Evolutionary conservation across 2,888 invertebrate genomes (phyloP).

Genomic region (Mylabris sibirica): DNA sequence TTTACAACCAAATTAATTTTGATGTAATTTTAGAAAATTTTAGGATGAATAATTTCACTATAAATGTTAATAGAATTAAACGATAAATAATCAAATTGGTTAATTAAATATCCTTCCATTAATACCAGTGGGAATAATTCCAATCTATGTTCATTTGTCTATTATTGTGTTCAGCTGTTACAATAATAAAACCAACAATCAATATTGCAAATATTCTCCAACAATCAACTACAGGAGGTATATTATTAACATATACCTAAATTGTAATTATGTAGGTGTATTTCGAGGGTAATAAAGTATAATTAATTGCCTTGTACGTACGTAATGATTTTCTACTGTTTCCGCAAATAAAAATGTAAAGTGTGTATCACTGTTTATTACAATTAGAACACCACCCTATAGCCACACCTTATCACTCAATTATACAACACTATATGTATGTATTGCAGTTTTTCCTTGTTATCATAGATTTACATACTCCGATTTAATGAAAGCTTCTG

Average conservation of each 20-base stretch:
- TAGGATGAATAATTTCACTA: neutral
- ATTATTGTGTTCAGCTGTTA: neutral
- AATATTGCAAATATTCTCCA: neutral
- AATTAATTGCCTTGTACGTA: neutral
- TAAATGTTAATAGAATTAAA: neutral
- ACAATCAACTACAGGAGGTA: neutral
- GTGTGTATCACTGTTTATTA: neutral
- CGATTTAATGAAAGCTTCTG: slow-evolving; percentile 4
- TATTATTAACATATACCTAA: neutral
- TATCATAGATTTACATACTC: neutral
- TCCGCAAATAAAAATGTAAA: neutral
- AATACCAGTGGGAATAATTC: neutral
- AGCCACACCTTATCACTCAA: slow-evolving; percentile 4
- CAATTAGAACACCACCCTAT: neutral
- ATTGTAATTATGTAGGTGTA: neutral
- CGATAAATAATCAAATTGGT: neutral
- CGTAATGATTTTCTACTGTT: neutral
- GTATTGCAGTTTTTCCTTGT: neutral
- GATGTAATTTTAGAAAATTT: neutral
- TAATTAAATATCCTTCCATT: neutral
- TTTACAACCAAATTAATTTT: neutral
- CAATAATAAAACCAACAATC: neutral
- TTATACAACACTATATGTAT: neutral
- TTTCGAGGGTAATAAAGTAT: slow-evolving; percentile 1
- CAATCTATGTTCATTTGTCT: neutral